Evolutionary conservation across 2,888 invertebrate genomes (phyloP).

Genomic region (Orthonychiurus folsomi): DNA sequence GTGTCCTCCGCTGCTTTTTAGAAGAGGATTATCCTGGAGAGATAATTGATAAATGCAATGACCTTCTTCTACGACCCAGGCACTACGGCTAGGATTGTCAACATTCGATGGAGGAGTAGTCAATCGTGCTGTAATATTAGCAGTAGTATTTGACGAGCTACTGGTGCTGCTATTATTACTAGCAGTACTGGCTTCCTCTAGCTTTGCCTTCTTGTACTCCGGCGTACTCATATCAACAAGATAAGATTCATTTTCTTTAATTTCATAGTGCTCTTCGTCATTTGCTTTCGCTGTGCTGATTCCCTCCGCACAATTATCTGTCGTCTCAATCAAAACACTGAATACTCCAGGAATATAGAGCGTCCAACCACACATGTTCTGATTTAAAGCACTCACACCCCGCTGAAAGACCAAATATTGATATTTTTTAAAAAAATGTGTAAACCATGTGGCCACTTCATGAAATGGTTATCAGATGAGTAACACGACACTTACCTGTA

Average conservation of each 20-base stretch:
- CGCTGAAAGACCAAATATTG: too few relatives aligned
- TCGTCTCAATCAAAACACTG: slow-evolving; percentile 26
- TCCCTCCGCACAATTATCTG: slow-evolving; percentile 1
- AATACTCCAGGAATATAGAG: slow-evolving; percentile 31
- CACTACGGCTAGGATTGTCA: background rate
- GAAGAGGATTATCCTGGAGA: slow-evolving; percentile 9
- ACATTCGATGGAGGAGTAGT: background rate
- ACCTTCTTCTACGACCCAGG: slow-evolving; percentile 18
- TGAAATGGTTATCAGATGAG: too few relatives aligned
- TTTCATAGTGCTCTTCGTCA: background rate
- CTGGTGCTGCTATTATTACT: too few relatives aligned
- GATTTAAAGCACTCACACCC: too few relatives aligned
- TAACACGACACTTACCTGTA: background rate
- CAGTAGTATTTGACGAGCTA: too few relatives aligned
- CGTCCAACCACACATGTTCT: too few relatives aligned
- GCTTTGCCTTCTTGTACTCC: slow-evolving; percentile 9
- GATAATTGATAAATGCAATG: slow-evolving; percentile 16
- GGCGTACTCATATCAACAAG: slow-evolving; percentile 26
- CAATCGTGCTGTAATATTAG: too few relatives aligned
- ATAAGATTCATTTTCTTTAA: slow-evolving; percentile 13
- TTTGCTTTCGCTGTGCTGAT: background rate
- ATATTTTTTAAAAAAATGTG: too few relatives aligned
- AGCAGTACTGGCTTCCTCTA: background rate
- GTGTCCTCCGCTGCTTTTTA: slow-evolving; percentile 13
- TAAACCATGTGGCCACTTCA: too few relatives aligned